A percentile compares a stretch with the other conserved stretches of the same genome.
Evolutionary conservation across 2,113 vertebrate species (phyloP).

Genomic region (Megalops atlanticus): DNA sequence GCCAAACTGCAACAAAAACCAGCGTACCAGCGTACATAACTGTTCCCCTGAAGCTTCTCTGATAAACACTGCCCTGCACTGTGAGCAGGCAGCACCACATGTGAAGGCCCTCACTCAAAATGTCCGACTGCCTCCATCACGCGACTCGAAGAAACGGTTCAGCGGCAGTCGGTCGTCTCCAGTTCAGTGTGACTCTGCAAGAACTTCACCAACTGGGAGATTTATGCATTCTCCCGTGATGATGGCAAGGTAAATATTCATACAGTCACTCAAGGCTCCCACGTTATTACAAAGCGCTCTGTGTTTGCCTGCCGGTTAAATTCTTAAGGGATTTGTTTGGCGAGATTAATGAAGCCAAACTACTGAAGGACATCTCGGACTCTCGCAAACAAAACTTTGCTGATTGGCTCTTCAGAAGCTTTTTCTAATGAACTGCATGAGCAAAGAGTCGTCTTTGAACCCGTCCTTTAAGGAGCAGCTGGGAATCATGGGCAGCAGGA

Average conservation of each 20-base stretch:
- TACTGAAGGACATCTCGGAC: constrained; percentile 69
- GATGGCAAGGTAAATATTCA: constrained; percentile 77
- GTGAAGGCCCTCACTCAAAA: too few species aligned
- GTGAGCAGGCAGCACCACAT: too few species aligned
- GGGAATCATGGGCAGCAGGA: background rate
- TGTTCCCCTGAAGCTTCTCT: too few species aligned
- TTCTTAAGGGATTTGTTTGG: constrained; percentile 73
- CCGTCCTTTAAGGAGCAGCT: constrained; percentile 3
- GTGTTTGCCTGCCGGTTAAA: constrained; percentile 73
- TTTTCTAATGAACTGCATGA: constrained; percentile 58
- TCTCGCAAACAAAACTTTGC: constrained; percentile 71
- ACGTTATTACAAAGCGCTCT: constrained; percentile 67
- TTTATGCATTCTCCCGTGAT: constrained; percentile 70
- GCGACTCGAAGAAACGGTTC: too few species aligned
- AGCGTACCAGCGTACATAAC: too few species aligned
- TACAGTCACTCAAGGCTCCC: constrained; percentile 70
- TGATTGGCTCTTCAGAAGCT: constrained; percentile 63
- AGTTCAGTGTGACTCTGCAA: constrained; percentile 10
- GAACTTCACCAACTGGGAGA: constrained; percentile 51
- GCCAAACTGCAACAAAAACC: too few species aligned
- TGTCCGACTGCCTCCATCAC: too few species aligned
- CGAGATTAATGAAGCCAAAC: constrained; percentile 71
- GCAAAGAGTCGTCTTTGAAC: constrained; percentile 20
- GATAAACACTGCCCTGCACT: too few species aligned
- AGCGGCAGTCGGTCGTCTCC: background rate